Evolutionary conservation across 23 tunicate species (phyloP).

Genomic region (Ascidia mentula): DNA sequence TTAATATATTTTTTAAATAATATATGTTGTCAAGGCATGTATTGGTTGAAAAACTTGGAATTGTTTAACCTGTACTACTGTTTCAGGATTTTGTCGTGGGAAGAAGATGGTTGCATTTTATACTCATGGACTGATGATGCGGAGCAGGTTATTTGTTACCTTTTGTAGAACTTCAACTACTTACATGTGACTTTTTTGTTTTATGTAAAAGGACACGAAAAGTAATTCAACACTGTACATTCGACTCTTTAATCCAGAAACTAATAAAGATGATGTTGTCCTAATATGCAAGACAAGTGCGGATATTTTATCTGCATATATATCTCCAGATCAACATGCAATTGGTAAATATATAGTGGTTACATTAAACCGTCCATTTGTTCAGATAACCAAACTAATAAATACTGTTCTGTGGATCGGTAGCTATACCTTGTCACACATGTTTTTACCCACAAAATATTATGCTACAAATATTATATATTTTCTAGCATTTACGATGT

Average conservation of each 20-base stretch:
- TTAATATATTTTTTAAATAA: too few relatives aligned
- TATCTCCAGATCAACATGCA: slow-evolving; percentile 45
- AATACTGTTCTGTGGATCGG: not conserved
- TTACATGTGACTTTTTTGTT: not conserved
- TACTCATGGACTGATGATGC: slow-evolving; percentile 33
- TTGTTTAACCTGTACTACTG: not conserved
- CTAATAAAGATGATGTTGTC: slow-evolving; percentile 41
- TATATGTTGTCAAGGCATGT: too few relatives aligned
- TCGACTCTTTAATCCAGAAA: slow-evolving; percentile 35
- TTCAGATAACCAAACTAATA: not conserved
- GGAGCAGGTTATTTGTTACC: not conserved
- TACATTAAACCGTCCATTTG: not conserved
- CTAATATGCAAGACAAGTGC: slow-evolving; percentile 13
- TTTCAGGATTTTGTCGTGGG: slow-evolving; percentile 34
- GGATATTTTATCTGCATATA: slow-evolving; percentile 49
- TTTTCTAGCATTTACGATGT: not conserved
- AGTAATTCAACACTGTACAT: slow-evolving; percentile 7
- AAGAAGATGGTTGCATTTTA: slow-evolving; percentile 22
- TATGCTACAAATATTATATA: not conserved
- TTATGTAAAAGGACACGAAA: not conserved
- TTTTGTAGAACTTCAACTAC: not conserved
- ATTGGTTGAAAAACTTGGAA: too few relatives aligned
- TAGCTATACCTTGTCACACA: too few relatives aligned
- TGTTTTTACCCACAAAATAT: too few relatives aligned
- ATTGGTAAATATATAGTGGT: slow-evolving; percentile 26